Conservation (phyloP, 2,113 vertebrate species). For the Tenrec ecaudatus region DNA sequence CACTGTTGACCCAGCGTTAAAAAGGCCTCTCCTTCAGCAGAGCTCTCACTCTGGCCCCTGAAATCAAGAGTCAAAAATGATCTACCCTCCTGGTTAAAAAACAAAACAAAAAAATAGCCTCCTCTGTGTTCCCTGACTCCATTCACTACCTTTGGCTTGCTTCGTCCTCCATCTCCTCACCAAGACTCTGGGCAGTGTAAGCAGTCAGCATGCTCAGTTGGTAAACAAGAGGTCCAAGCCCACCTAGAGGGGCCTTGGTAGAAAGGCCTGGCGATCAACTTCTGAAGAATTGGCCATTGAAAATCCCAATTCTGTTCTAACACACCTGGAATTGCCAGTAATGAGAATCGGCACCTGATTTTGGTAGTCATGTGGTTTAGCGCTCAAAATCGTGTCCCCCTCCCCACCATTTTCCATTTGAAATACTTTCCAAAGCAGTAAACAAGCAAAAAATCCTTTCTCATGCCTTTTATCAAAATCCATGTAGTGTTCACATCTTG, state of each 20-base stretch:
- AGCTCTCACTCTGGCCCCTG: background rate
- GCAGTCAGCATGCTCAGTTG: background rate
- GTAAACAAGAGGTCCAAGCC: background rate
- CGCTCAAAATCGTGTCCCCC: background rate
- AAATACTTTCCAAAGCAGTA: slow-evolving; percentile 9
- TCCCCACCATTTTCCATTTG: slow-evolving; percentile 5
- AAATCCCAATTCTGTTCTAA: background rate
- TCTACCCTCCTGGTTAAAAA: no score
- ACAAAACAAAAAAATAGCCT: background rate
- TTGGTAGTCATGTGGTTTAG: background rate
- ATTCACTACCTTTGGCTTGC: background rate
- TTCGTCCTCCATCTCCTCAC: background rate
- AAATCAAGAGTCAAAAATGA: background rate
- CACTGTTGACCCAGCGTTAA: background rate
- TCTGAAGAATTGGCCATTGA: background rate
- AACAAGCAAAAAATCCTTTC: background rate
- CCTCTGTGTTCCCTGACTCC: background rate
- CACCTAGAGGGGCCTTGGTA: background rate
- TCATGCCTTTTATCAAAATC: slow-evolving; percentile 11
- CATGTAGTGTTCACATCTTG: background rate
- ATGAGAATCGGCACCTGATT: background rate
- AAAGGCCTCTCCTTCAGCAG: background rate
- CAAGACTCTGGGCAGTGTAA: background rate
- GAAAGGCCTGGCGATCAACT: background rate
- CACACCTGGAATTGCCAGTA: background rate